Base-by-base conservation (phyloP, 37 sponge, comb jelly and placozoan genomes). In the Halichondria panicea region DNA sequence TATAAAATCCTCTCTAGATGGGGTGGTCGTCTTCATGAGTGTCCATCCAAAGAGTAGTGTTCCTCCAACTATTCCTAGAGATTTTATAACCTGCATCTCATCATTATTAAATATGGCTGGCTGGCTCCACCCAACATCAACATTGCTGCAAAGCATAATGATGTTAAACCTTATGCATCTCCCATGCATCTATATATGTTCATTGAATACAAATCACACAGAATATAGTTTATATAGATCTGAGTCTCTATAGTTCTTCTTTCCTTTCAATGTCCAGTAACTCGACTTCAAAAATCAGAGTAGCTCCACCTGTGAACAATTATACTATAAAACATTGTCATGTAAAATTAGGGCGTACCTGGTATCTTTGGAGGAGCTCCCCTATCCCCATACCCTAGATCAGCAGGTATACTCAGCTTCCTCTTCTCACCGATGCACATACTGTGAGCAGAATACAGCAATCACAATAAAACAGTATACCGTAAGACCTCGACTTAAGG, bases 371-470 rank as follows among this genome's bases (percentile, higher is more conserved):
- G 96, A 15, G 96, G 96, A 44, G 96, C 86, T 38, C 96, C 96
- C 38, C 84, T 48, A 31, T 95, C 96, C 43, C 96, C 96, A 75
- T 95, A 95, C 6, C 92, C 94, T 21, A 94, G 81, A 8, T 95
- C 89, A 65, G 92, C 39, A 1, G 96, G 96, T 53, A 95, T 95
- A 0, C 85, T 85, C 52, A 95, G 81, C 41, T 80, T 79, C 31
- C 96, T 46, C 67, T 92, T 95, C 77, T 95, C 96, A 39, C 96
- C 96, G 45, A 93, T 87, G 67, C 96, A 95, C 96, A 95, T 95
- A 58, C 93, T 95, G 37, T 12, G 72, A 30, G 52, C n/a, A n/a
- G 66, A 63, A 62, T 44, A 79, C 78, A 11, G 8, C n/a, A 28
- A 44, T 32, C 31, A 18, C 43, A 5, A 44, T 7, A 41, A 11